Evolutionary conservation across 23 tunicate genomes (phyloP).

Genomic region (Styela clava): DNA sequence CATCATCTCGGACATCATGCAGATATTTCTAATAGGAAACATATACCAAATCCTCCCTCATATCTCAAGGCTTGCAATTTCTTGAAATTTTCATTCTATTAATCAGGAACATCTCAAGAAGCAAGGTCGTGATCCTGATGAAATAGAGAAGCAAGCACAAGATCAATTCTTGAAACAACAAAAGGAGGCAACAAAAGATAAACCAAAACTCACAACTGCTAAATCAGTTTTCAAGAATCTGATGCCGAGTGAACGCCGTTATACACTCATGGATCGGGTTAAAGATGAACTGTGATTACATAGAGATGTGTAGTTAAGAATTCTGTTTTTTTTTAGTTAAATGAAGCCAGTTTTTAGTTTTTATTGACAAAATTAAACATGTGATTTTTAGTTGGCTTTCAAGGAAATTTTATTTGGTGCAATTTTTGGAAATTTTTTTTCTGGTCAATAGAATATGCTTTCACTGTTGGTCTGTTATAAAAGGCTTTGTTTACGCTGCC

Average conservation of each 20-base stretch:
- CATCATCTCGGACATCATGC: too few relatives aligned
- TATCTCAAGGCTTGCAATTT: too few relatives aligned
- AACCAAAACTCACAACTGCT: slow-evolving; percentile 36
- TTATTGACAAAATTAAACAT: too few relatives aligned
- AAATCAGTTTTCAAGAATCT: slow-evolving; percentile 48
- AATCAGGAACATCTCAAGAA: slow-evolving; percentile 5
- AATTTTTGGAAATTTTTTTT: too few relatives aligned
- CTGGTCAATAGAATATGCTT: too few relatives aligned
- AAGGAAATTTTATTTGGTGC: too few relatives aligned
- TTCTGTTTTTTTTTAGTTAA: not conserved
- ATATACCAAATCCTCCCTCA: too few relatives aligned
- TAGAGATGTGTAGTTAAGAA: not conserved
- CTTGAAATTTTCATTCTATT: not conserved
- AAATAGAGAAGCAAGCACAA: slow-evolving; percentile 13
- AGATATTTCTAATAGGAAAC: too few relatives aligned
- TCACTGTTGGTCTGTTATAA: too few relatives aligned
- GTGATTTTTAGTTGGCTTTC: too few relatives aligned
- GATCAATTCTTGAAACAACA: not conserved
- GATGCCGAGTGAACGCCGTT: slow-evolving; percentile 67
- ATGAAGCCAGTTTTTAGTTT: not conserved
- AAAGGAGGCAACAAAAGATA: not conserved
- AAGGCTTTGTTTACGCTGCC: too few relatives aligned
- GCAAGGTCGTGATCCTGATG: slow-evolving; percentile 21
- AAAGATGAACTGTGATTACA: slow-evolving; percentile 38
- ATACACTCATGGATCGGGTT: slow-evolving; percentile 33